These are phyloP conservation scores for Diabrotica balteata DNA, from an alignment of 2,888 invertebrate species.

Conservation along the genomic window DNA sequence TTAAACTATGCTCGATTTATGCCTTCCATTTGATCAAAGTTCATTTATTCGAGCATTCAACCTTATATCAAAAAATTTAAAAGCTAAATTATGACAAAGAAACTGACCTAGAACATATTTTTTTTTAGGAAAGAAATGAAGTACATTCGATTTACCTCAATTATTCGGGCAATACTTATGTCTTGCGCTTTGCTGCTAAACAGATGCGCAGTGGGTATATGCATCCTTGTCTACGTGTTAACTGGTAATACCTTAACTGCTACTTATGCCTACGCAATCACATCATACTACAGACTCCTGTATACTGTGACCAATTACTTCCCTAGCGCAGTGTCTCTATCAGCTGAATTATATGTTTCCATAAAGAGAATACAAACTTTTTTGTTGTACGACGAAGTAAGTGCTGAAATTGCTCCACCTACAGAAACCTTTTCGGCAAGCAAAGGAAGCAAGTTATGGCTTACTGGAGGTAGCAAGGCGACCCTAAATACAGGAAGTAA, in stretches of 20 bases:
- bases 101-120: too few relatives aligned
- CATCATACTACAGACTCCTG: slow-evolving; percentile 77
- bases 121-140: slow-evolving; percentile 70
- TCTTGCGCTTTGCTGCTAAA: slow-evolving; percentile 78
- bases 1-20: too few relatives aligned
- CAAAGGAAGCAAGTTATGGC: background rate
- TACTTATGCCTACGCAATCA: slow-evolving; percentile 75
- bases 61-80: too few relatives aligned
- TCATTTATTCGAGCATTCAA: too few relatives aligned
- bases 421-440: background rate
- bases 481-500: background rate
- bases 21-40: too few relatives aligned
- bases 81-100: too few relatives aligned
- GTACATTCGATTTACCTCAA: slow-evolving; percentile 68
- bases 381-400: slow-evolving; percentile 52
- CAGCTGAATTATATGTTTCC: slow-evolving; percentile 67
- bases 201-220: slow-evolving; percentile 82
- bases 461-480: background rate
- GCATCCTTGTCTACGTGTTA: slow-evolving; percentile 77
- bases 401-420: slow-evolving; percentile 1
- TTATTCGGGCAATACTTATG: slow-evolving; percentile 69
- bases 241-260: slow-evolving; percentile 65
- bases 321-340: slow-evolving; percentile 69
- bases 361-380: slow-evolving; percentile 64
- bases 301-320: slow-evolving; percentile 70